Percentiles rank a stretch among this genome's conserved stretches.
These are phyloP conservation scores for Rhinogobius similis DNA, from an alignment of 2,113 vertebrate genomes.

Conservation along the genomic window DNA sequence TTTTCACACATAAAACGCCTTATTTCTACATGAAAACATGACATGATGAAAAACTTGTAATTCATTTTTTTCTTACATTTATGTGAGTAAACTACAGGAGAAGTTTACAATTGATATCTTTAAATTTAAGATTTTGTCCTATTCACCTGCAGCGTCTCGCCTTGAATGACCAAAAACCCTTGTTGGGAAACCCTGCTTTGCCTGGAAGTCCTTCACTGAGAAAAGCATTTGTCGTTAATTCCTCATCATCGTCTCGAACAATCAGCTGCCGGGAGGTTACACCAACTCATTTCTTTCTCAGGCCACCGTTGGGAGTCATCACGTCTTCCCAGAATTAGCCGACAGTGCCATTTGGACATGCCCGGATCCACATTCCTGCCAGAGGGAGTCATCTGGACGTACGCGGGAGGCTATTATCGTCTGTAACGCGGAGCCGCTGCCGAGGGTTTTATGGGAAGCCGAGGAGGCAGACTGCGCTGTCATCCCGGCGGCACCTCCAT, in stretches of 20 bases:
- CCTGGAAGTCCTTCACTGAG: background rate
- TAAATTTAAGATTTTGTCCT: no score
- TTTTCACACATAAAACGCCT: no score
- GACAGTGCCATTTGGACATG: conserved; percentile 8
- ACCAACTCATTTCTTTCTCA: background rate
- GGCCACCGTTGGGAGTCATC: background rate
- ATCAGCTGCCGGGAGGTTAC: background rate
- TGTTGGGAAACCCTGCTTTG: background rate
- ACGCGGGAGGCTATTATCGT: conserved; percentile 4
- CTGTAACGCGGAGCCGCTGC: background rate
- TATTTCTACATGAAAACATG: no score
- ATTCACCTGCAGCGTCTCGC: background rate
- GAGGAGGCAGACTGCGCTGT: background rate
- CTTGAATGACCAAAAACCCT: no score
- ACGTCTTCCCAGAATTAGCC: conserved; percentile 20
- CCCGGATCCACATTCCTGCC: conserved; percentile 24
- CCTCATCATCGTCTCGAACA: background rate
- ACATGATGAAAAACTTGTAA: no score
- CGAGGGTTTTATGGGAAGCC: conserved; percentile 3
- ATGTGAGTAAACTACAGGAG: no score
- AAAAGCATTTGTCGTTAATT: background rate
- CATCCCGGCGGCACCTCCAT: conserved; percentile 25
- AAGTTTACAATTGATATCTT: no score
- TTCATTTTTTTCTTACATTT: no score
- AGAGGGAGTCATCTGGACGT: conserved; percentile 4